Evolutionary conservation across 2,888 invertebrate genomes (phyloP).

Genomic region (Heteromyza rotundicornis): DNA sequence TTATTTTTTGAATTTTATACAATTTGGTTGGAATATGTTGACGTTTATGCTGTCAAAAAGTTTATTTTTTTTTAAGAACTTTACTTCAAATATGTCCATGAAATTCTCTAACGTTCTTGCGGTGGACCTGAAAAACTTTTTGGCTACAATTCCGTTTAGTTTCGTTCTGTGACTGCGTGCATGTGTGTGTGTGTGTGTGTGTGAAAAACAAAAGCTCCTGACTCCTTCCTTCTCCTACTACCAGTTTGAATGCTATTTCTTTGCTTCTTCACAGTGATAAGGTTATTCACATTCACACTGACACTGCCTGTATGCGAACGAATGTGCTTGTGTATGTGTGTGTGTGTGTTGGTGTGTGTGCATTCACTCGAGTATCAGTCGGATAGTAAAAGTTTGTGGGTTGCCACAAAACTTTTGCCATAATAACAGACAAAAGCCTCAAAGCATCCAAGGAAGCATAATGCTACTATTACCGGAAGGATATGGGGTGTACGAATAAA

Average conservation of each 20-base stretch:
- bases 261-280: neutral
- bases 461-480: slow-evolving; percentile 1
- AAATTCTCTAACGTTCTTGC: neutral
- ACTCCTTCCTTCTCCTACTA: neutral
- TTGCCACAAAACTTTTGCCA: slow-evolving; percentile 20
- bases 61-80: slow-evolving; percentile 4
- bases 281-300: neutral
- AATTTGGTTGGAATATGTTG: no score
- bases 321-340: neutral
- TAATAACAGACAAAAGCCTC: slow-evolving; percentile 28
- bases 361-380: neutral
- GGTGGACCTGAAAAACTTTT: neutral
- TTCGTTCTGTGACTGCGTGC: neutral
- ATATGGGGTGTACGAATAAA: slow-evolving; percentile 24
- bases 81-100: no score
- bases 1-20: no score
- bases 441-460: slow-evolving; percentile 16
- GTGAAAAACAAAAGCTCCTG: neutral
- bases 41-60: neutral
- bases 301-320: neutral
- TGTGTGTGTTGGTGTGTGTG: neutral
- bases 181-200: slow-evolving; percentile 12
- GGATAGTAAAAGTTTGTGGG: slow-evolving; percentile 5
- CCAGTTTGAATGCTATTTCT: no score
- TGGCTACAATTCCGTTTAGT: neutral